A percentile compares a stretch with the other conserved stretches of the same genome.
phyloP scores from a whole-genome alignment of 2,113 vertebrate species.

The Catharus bicknelli region DNA sequence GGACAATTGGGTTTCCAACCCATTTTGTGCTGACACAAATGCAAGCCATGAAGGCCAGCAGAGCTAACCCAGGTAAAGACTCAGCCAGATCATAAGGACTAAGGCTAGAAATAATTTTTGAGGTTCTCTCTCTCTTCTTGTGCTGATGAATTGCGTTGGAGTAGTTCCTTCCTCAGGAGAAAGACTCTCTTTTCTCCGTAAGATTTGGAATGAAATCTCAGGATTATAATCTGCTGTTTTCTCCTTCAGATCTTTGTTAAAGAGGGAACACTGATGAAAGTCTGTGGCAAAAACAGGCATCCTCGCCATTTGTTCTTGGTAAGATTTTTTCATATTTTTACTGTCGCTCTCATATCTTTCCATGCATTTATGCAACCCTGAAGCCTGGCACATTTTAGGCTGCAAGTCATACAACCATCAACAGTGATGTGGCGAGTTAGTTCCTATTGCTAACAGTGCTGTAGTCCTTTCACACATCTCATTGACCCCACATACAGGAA shows the following conservation, averaged over 20 bases:
- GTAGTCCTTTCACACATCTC: background rate
- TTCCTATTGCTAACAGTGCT: background rate
- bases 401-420: background rate
- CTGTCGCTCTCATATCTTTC: background rate
- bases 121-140: background rate
- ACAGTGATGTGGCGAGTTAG: background rate
- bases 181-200: background rate
- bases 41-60: background rate
- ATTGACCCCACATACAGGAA: background rate
- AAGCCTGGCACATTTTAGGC: background rate
- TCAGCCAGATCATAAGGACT: background rate
- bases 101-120: background rate
- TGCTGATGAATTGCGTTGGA: background rate
- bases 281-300: slow-evolving; percentile 85
- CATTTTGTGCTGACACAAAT: background rate
- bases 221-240: slow-evolving; percentile 16
- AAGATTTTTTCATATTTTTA: slow-evolving; percentile 50
- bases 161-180: background rate
- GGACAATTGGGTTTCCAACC: background rate
- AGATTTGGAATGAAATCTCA: background rate
- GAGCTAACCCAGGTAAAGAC: background rate
- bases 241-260: slow-evolving; percentile 89
- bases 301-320: slow-evolving; percentile 97
- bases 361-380: background rate
- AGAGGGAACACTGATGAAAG: slow-evolving; percentile 94